A percentile compares a stretch with the other conserved stretches of the same genome.
Conservation (phyloP, 1,140 invertebrate genomes). For the Tetramorium parvispinum region DNA sequence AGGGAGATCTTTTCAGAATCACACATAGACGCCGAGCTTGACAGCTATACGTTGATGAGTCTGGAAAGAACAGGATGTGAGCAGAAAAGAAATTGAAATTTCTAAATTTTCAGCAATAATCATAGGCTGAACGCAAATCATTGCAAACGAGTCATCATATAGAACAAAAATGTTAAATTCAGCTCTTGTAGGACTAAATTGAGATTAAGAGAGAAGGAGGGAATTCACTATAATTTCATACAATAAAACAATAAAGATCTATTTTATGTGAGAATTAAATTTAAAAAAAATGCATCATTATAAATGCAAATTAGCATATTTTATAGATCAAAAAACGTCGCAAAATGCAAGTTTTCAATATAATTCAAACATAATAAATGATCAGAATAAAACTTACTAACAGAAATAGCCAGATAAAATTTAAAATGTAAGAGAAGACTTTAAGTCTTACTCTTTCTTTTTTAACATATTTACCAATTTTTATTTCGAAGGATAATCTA, state of each 20-base stretch:
- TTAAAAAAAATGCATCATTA: background rate
- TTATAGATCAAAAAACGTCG: background rate
- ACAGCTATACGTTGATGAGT: slow-evolving; percentile 16
- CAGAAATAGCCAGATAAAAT: background rate
- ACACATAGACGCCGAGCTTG: slow-evolving; percentile 5
- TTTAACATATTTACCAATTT: background rate
- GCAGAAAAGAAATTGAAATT: background rate
- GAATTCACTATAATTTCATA: background rate
- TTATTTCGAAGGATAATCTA: background rate
- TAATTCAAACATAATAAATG: background rate
- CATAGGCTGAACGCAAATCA: background rate
- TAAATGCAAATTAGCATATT: background rate
- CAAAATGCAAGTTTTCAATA: background rate
- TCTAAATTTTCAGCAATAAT: background rate
- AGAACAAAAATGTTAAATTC: background rate
- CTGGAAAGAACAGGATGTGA: slow-evolving; percentile 6
- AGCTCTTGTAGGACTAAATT: background rate
- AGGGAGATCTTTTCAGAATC: slow-evolving; percentile 27
- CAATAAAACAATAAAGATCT: background rate
- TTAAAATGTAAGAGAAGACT: background rate
- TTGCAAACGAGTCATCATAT: background rate
- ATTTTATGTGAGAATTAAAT: background rate
- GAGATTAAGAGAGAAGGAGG: background rate
- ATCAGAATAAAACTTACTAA: background rate
- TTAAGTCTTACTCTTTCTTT: background rate